A percentile compares a stretch with the other conserved stretches of the same genome.
phyloP scores from a whole-genome alignment of 2,797 vertebrate species.

The Muscicapa comitata region DNA sequence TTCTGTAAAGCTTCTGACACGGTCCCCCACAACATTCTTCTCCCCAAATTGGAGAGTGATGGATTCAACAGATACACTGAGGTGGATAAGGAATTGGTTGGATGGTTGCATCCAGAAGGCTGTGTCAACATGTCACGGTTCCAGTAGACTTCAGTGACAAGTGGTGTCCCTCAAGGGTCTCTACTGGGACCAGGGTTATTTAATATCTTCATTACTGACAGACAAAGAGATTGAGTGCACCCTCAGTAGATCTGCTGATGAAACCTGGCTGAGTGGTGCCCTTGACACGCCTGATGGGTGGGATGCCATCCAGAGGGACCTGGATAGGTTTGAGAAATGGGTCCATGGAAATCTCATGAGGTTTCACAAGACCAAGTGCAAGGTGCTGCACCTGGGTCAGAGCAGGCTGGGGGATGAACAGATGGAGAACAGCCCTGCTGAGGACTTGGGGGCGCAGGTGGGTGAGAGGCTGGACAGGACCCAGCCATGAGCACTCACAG shows the following conservation, averaged over 20 bases:
- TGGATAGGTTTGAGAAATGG: not conserved
- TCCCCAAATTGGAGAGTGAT: not conserved
- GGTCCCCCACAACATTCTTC: not conserved
- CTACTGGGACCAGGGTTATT: too few relatives aligned
- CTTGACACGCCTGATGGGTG: not conserved
- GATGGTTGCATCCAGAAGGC: not conserved
- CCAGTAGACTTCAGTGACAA: not conserved
- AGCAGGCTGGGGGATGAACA: not conserved
- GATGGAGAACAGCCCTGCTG: not conserved
- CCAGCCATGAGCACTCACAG: not conserved
- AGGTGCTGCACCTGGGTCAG: too few relatives aligned
- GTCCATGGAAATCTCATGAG: not conserved
- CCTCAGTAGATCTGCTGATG: not conserved
- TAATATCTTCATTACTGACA: not conserved
- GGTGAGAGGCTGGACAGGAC: not conserved
- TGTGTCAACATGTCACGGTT: too few relatives aligned
- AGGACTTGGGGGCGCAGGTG: not conserved
- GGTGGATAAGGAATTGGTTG: not conserved
- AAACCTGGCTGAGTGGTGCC: not conserved
- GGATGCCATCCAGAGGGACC: not conserved
- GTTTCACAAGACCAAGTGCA: not conserved
- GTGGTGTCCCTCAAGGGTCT: not conserved
- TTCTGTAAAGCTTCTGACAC: not conserved
- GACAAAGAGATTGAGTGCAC: rapidly evolving
- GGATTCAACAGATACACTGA: too few relatives aligned